These are phyloP conservation scores for Encarsia formosa DNA, from an alignment of 2,888 invertebrate species.

Conservation along the genomic window DNA sequence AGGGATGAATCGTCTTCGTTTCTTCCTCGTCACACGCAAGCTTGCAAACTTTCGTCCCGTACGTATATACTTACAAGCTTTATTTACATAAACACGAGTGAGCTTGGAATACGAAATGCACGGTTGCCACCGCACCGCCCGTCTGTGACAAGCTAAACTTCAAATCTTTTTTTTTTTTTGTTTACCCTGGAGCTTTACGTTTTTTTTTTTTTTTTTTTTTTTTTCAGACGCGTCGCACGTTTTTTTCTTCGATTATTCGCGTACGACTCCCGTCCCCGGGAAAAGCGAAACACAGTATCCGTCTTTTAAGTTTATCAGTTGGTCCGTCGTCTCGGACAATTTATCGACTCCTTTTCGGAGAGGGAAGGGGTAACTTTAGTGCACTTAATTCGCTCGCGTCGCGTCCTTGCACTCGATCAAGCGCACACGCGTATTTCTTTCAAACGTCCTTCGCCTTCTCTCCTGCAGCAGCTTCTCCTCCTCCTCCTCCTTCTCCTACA, in stretches of 20 bases:
- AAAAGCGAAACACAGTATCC: no score
- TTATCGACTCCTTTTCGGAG: not conserved
- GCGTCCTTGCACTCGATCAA: conserved; percentile 32
- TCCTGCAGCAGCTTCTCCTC: no score
- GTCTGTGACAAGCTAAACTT: no score
- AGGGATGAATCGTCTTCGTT: conserved; percentile 14
- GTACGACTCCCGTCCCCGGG: not conserved
- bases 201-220: no score
- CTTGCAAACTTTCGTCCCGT: conserved; percentile 9
- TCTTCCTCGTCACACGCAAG: conserved; percentile 7
- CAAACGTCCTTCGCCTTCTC: conserved; percentile 11
- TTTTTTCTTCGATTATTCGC: no score
- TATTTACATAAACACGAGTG: conserved; percentile 15
- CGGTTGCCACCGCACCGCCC: no score
- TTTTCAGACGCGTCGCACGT: no score
- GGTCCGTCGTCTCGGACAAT: not conserved
- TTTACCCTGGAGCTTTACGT: no score
- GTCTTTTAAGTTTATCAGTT: conserved; percentile 6
- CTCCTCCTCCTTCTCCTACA: not conserved
- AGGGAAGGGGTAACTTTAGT: not conserved
- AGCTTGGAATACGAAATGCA: conserved; percentile 9
- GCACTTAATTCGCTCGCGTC: conserved; percentile 34
- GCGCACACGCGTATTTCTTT: conserved; percentile 31
- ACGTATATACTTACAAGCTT: conserved; percentile 4
- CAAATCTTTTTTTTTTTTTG: no score